Percentiles rank a stretch among this genome's conserved stretches.
Conservation (phyloP, 2,797 vertebrate genomes). For the Calcarius lapponicus region DNA sequence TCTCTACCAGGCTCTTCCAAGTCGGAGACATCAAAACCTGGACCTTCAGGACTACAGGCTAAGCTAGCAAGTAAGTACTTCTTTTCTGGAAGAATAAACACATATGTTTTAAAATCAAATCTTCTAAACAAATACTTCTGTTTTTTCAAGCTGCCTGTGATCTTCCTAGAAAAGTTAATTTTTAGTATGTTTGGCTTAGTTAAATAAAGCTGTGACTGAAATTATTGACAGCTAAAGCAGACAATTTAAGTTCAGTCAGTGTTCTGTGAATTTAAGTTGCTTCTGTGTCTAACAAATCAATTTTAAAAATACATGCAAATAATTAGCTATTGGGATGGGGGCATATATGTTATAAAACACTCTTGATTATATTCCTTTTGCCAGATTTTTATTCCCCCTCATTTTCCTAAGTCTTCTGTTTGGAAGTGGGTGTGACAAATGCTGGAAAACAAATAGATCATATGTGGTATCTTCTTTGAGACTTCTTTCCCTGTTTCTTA, state of each 20-base stretch:
- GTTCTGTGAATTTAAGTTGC: neutral
- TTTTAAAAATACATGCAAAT: neutral
- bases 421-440: neutral
- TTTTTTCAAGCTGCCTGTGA: neutral
- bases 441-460: neutral
- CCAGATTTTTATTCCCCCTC: neutral
- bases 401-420: neutral
- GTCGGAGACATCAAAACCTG: constrained; percentile 98
- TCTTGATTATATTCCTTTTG: neutral
- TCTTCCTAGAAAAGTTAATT: neutral
- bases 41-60: constrained; percentile 99
- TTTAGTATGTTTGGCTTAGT: neutral
- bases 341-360: neutral
- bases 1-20: constrained; percentile 98
- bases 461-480: neutral
- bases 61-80: constrained; percentile 97
- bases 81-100: neutral
- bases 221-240: neutral
- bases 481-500: neutral
- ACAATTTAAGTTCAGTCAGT: neutral
- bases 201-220: neutral
- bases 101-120: neutral
- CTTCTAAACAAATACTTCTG: neutral
- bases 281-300: neutral
- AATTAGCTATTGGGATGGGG: neutral